Evolutionary conservation across 2,888 invertebrate species (phyloP), one percentile per base, ranked within the genome.

Genomic region (Calameuta idolon): DNA sequence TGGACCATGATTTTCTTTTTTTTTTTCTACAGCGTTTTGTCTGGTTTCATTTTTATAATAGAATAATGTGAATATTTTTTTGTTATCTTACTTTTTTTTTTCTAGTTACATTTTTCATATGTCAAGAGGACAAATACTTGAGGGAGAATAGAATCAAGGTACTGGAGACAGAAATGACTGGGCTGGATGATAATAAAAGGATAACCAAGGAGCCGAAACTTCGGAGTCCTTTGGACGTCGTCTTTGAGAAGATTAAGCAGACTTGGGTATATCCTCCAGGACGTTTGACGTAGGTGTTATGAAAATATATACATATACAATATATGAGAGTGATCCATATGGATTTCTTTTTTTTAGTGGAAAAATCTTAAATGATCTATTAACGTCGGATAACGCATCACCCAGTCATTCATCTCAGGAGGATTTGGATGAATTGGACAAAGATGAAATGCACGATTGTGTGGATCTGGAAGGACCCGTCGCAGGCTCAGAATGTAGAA

Each of bases 191-290:
- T 23, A 23, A 23, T 55, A 55, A 55, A 23, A 15, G 11, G 33
- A 12, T 23, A 34, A 31, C 71, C 71, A 71, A 31, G 71, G 12
- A 71, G 31, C 30, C 71, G 31, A 71, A 15, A 15, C 33, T 71
- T 15, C 71, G 76, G 55, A 77, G 79, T 78, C 79, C 79, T 12
- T 74, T 79, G 69, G 81, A 80, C 73, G 79, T 83, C 68, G 76
- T 76, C 4, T 68, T 74, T 11, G 78, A 80, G 76, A 80, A 78
- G 76, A 79, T 81, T 69, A 73, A 79, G 55, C 73, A 77, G 35
- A 80, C 79, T 35, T 76, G 79, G 77, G 76, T 77, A 68, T 69
- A 75, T 69, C 77, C 81, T 69, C 79, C 78, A n/a, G 78, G 79
- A 30, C 78, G 82, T 33, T 69, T 75, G 55, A 83, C 79, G 83